Evolutionary conservation across 2,797 vertebrate species (phyloP).

Genomic region (Sphaeramia orbicularis): DNA sequence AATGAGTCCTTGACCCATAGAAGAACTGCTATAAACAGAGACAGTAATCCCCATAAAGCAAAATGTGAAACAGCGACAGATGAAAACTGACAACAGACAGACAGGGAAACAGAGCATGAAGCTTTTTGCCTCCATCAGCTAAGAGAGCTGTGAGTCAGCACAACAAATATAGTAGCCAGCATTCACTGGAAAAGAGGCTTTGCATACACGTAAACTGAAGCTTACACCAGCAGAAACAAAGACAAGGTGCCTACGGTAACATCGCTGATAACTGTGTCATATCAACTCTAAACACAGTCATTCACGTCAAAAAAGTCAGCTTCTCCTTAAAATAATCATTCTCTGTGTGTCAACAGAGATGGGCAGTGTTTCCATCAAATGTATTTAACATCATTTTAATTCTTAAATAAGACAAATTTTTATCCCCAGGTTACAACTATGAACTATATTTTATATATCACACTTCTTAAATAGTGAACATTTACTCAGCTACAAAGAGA

Average conservation of each 20-base stretch:
- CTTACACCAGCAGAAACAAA: not conserved
- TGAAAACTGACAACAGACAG: conserved; percentile 20
- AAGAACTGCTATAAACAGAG: conserved; percentile 29
- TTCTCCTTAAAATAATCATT: too few species aligned
- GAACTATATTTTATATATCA: too few species aligned
- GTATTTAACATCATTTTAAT: too few species aligned
- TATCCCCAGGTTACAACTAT: too few species aligned
- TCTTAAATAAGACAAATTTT: too few species aligned
- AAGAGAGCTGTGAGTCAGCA: conserved; percentile 52
- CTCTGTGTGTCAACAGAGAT: too few species aligned
- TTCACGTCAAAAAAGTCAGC: too few species aligned
- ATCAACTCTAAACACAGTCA: not conserved
- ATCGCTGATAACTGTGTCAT: not conserved
- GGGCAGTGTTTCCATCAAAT: too few species aligned
- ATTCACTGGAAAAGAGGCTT: not conserved
- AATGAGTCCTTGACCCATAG: conserved; percentile 41
- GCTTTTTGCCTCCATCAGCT: conserved; percentile 28
- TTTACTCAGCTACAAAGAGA: too few species aligned
- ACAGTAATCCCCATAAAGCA: conserved; percentile 19
- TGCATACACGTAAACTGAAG: not conserved
- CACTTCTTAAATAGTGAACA: too few species aligned
- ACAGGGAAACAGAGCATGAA: not conserved
- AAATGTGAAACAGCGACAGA: conserved; percentile 23
- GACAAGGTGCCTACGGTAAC: not conserved
- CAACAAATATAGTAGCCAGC: conserved; percentile 18